Evolutionary conservation across 2,888 invertebrate species (phyloP).

Genomic region (Platerodrilus igneus): DNA sequence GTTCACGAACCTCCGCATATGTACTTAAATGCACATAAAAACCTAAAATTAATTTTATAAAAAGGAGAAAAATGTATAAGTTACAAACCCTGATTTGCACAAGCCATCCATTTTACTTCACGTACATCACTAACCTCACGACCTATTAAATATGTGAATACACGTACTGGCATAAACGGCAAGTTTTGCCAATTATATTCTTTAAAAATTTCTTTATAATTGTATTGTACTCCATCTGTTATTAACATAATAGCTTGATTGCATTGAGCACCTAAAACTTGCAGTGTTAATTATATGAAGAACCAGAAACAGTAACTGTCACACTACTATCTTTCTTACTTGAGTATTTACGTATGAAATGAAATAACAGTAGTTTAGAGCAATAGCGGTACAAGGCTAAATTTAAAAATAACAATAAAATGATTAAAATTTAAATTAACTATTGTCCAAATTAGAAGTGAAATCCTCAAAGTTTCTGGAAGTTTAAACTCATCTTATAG

Average conservation of each 20-base stretch:
- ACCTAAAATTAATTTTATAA: conserved; percentile 55
- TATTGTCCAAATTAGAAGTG: no score
- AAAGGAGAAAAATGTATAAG: not conserved
- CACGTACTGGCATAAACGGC: conserved; percentile 78
- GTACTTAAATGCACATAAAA: conserved; percentile 96
- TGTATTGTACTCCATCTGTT: conserved; percentile 97
- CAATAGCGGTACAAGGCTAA: no score
- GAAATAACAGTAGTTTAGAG: no score
- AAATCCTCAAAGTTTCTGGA: no score
- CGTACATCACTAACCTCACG: conserved; percentile 77
- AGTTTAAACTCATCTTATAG: no score
- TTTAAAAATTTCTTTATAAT: conserved; percentile 88
- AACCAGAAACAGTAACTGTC: not conserved
- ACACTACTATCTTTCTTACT: no score
- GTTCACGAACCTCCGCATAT: conserved; percentile 94
- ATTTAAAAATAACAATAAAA: no score
- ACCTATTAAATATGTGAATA: conserved; percentile 96
- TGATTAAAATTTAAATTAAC: no score
- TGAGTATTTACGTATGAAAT: no score
- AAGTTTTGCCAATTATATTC: conserved; percentile 78
- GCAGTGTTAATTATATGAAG: not conserved
- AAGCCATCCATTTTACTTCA: conserved; percentile 98
- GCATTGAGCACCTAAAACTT: conserved; percentile 51
- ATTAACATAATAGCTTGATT: conserved; percentile 98
- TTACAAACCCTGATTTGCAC: conserved; percentile 77